Conservation (phyloP, 92 coral and sea anemone genomes). For the Phymanthus crucifer region DNA sequence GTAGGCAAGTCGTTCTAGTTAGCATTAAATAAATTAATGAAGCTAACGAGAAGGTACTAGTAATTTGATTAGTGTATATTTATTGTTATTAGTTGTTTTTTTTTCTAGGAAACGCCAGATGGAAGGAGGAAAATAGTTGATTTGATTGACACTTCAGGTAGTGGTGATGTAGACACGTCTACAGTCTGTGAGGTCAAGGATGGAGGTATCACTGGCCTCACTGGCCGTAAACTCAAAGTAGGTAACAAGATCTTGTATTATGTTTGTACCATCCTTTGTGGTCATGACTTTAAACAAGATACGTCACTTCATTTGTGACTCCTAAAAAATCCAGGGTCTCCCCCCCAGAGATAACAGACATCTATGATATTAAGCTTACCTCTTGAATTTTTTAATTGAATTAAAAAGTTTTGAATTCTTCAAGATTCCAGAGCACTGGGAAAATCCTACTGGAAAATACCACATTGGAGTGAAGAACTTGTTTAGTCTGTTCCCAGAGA, state of each 20-base stretch:
- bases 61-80: neutral
- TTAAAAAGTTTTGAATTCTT: no score
- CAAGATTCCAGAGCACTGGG: slow-evolving; percentile 92
- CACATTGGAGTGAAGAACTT: slow-evolving; percentile 81
- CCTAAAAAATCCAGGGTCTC: no score
- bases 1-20: neutral
- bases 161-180: slow-evolving; percentile 98
- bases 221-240: slow-evolving; percentile 89
- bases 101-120: slow-evolving; percentile 79
- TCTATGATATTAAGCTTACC: no score
- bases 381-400: neutral
- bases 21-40: neutral
- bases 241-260: no score
- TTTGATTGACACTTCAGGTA: slow-evolving; percentile 94
- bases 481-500: slow-evolving; percentile 82
- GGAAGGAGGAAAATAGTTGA: slow-evolving; percentile 90
- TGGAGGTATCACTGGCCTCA: slow-evolving; percentile 76
- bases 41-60: neutral
- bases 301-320: no score
- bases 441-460: slow-evolving; percentile 76
- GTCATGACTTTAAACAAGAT: no score
- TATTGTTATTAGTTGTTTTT: neutral
- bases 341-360: no score
- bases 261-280: neutral
- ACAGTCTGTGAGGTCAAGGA: slow-evolving; percentile 70